A percentile compares a stretch with the other conserved stretches of the same genome.
Conservation (phyloP, 2,888 invertebrate genomes). For the Himalopsyche tibetana region DNA sequence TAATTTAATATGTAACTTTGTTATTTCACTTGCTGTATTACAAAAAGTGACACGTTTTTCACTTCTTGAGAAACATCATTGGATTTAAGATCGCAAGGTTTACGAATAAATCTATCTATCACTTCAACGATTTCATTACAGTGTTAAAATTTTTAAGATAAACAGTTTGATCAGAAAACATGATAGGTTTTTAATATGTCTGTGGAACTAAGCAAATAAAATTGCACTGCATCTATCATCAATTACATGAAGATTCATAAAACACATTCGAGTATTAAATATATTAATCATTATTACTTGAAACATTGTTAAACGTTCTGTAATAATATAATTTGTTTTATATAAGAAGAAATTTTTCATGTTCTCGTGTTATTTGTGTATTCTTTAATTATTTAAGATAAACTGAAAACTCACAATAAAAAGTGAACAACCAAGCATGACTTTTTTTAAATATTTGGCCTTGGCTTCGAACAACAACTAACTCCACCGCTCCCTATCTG, state of each 20-base stretch:
- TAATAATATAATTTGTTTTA: conserved; percentile 56
- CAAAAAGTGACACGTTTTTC: too few species aligned
- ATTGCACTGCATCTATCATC: conserved; percentile 9
- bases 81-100: too few species aligned
- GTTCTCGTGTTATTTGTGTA: conserved; percentile 65
- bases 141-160: too few species aligned
- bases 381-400: conserved; percentile 58
- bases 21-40: too few species aligned
- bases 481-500: too few species aligned
- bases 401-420: conserved; percentile 56
- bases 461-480: too few species aligned
- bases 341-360: conserved; percentile 63
- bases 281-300: conserved; percentile 37
- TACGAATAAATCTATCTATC: too few species aligned
- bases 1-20: too few species aligned
- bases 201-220: conserved; percentile 36
- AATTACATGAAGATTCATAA: conserved; percentile 35
- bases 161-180: too few species aligned
- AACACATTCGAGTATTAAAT: conserved; percentile 34
- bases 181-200: background rate
- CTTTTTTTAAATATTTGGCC: background rate
- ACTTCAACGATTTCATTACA: too few species aligned
- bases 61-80: too few species aligned
- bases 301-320: conserved; percentile 35
- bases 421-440: conserved; percentile 4